Percentiles rank a stretch among this genome's conserved stretches.
These are phyloP conservation scores for Trematomus bernacchii DNA, from an alignment of 2,797 vertebrate species.

Conservation along the genomic window DNA sequence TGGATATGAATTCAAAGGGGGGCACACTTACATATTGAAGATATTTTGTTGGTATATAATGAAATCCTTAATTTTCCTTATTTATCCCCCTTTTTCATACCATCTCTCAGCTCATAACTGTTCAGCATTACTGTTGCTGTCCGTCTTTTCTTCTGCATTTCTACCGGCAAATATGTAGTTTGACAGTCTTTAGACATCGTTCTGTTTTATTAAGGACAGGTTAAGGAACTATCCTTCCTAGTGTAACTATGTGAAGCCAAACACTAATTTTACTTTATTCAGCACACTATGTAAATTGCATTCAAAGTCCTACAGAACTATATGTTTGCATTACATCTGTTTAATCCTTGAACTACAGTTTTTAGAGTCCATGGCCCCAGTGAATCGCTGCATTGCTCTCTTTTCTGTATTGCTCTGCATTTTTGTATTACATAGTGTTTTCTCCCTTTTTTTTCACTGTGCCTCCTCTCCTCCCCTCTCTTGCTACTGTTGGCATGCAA, in stretches of 20 bases:
- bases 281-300: neutral
- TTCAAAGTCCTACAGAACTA: neutral
- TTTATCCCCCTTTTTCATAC: neutral
- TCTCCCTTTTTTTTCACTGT: conserved; percentile 1
- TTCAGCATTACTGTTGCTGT: neutral
- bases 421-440: conserved; percentile 16
- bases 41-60: neutral
- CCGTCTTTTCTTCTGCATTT: neutral
- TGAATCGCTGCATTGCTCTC: conserved; percentile 2
- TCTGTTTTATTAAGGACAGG: neutral
- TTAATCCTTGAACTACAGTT: neutral
- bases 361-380: neutral
- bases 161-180: neutral
- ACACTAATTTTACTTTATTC: neutral
- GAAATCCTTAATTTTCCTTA: neutral
- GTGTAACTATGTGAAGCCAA: neutral
- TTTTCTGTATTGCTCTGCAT: neutral
- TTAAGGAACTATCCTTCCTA: neutral
- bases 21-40: neutral
- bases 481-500: conserved; percentile 39
- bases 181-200: neutral
- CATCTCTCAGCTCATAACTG: neutral
- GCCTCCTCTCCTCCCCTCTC: conserved; percentile 23
- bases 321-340: neutral
- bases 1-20: neutral